These are phyloP conservation scores for Clistopyga incitator DNA, from an alignment of 2,888 invertebrate genomes.

Conservation along the genomic window DNA sequence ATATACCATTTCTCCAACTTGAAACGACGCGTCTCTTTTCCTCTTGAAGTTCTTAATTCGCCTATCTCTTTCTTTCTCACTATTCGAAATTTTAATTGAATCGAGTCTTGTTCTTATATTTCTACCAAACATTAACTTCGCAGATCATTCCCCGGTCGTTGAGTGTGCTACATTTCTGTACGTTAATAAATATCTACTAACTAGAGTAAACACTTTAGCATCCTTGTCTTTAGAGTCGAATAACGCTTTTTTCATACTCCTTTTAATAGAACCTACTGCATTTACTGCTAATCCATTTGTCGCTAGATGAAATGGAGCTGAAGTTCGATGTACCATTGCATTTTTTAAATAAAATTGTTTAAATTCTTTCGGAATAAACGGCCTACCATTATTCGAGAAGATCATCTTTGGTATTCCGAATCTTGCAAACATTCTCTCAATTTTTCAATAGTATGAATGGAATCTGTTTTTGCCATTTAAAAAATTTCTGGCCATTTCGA, in stretches of 20 bases:
- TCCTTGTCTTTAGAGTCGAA: slow-evolving; percentile 17
- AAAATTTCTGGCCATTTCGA: slow-evolving; percentile 66
- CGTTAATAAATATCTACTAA: slow-evolving; percentile 48
- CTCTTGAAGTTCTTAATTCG: slow-evolving; percentile 9
- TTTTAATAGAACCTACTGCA: slow-evolving; percentile 54
- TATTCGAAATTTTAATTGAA: slow-evolving; percentile 8
- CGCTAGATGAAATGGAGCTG: slow-evolving; percentile 54
- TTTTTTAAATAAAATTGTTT: slow-evolving; percentile 57
- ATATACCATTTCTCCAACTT: neutral
- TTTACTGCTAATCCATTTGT: slow-evolving; percentile 64
- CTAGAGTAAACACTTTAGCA: slow-evolving; percentile 14
- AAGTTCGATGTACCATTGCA: slow-evolving; percentile 58
- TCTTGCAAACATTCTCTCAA: slow-evolving; percentile 61
- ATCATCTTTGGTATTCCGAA: slow-evolving; percentile 63
- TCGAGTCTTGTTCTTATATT: slow-evolving; percentile 35
- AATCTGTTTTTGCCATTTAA: slow-evolving; percentile 45
- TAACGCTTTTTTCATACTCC: slow-evolving; percentile 28
- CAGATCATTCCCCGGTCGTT: slow-evolving; percentile 47
- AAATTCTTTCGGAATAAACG: slow-evolving; percentile 56
- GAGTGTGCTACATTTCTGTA: slow-evolving; percentile 52
- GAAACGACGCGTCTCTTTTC: neutral
- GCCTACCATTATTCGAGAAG: slow-evolving; percentile 65
- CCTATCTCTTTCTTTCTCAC: slow-evolving; percentile 39
- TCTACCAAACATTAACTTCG: slow-evolving; percentile 42
- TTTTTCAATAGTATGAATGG: slow-evolving; percentile 56